phyloP scores from a whole-genome alignment of 2,113 vertebrate species.

The Dromiciops gliroides region DNA sequence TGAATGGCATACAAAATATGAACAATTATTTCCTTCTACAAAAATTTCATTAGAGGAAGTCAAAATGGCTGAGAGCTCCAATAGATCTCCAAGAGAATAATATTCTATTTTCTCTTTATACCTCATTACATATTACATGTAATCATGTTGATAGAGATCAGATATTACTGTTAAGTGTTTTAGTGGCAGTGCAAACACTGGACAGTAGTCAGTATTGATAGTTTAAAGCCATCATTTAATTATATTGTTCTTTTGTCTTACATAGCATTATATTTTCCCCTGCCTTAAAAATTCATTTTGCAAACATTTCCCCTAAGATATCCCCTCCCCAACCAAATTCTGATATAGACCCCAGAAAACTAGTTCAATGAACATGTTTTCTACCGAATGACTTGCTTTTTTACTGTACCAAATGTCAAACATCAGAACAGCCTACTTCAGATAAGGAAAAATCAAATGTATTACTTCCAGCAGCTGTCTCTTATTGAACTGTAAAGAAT shows the following conservation, averaged over 20 bases:
- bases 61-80: slow-evolving; percentile 12
- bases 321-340: slow-evolving; percentile 7
- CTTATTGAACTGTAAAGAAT: slow-evolving; percentile 28
- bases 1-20: slow-evolving; percentile 56
- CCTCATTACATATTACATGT: slow-evolving; percentile 40
- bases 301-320: slow-evolving; percentile 11
- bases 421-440: slow-evolving; percentile 33
- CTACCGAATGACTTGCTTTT: not conserved
- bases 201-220: not conserved
- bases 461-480: slow-evolving; percentile 8
- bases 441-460: slow-evolving; percentile 14
- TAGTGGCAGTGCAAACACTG: slow-evolving; percentile 1
- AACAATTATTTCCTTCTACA: slow-evolving; percentile 32
- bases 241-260: slow-evolving; percentile 7
- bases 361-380: not conserved
- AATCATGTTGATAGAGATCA: slow-evolving; percentile 19
- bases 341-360: not conserved
- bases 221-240: slow-evolving; percentile 30
- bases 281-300: not conserved
- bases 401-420: not conserved
- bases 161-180: slow-evolving; percentile 16
- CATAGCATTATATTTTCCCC: not conserved
- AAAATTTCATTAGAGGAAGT: slow-evolving; percentile 50
- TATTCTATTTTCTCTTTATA: slow-evolving; percentile 18
- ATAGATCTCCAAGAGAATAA: not conserved